A percentile compares a stretch with the other conserved stretches of the same genome.
These are phyloP conservation scores for Dasypolia templi DNA, from an alignment of 2,888 invertebrate species.

Conservation along the genomic window DNA sequence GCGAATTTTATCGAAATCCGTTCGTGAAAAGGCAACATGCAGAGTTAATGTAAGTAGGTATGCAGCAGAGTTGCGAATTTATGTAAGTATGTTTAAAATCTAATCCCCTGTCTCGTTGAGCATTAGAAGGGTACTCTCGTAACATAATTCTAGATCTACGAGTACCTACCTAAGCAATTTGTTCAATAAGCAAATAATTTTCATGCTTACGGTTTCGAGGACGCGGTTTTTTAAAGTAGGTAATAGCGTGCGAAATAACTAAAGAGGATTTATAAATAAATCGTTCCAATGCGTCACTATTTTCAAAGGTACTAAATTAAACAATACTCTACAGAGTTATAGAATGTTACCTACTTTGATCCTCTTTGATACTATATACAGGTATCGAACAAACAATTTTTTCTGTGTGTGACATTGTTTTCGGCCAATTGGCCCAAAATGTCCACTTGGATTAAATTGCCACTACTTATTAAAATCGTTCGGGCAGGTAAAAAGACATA, in stretches of 20 bases:
- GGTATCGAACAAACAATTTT: too few species aligned
- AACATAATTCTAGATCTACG: not conserved
- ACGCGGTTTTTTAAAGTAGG: conserved; percentile 9
- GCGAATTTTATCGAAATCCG: too few species aligned
- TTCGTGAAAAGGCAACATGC: too few species aligned
- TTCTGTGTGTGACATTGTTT: not conserved
- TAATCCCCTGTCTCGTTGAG: too few species aligned
- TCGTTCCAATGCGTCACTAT: conserved; percentile 7
- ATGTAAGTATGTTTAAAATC: too few species aligned
- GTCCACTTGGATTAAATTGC: not conserved
- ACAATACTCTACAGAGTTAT: not conserved
- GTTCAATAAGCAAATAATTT: not conserved
- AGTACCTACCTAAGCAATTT: conserved; percentile 1
- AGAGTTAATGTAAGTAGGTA: too few species aligned
- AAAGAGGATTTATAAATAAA: conserved; percentile 42
- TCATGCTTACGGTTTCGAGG: conserved; percentile 14
- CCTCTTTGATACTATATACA: too few species aligned
- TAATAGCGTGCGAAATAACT: conserved; percentile 11
- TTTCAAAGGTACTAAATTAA: conserved; percentile 24
- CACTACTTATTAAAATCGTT: not conserved
- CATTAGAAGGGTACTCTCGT: not conserved
- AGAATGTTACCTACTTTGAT: not conserved
- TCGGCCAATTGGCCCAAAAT: not conserved
- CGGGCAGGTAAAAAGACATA: not conserved
- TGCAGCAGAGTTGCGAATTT: too few species aligned